A percentile compares a stretch with the other conserved stretches of the same genome.
Evolutionary conservation across 2,888 invertebrate genomes (phyloP).

Genomic region (Drosophila siamana): DNA sequence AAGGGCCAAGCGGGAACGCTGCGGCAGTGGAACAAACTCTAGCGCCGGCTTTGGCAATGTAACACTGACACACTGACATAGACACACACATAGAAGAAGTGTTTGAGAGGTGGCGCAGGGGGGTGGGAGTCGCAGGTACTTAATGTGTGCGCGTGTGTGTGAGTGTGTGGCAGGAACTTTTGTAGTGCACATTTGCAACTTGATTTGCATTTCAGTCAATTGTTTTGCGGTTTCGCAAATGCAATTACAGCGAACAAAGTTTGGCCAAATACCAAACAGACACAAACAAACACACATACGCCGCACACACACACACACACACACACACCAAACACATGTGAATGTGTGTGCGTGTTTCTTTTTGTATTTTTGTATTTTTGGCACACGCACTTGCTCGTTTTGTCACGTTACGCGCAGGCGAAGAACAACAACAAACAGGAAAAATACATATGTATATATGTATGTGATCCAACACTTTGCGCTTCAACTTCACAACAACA

Average conservation of each 20-base stretch:
- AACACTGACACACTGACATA: slow-evolving; percentile 75
- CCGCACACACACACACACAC: slow-evolving; percentile 3
- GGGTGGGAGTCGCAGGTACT: background rate
- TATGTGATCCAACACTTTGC: slow-evolving; percentile 29
- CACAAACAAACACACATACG: slow-evolving; percentile 5
- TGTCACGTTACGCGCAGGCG: slow-evolving; percentile 40
- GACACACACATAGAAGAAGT: slow-evolving; percentile 7
- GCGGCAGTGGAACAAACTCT: slow-evolving; percentile 55
- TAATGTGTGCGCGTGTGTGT: background rate
- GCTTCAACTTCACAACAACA: slow-evolving; percentile 6
- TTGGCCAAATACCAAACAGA: slow-evolving; percentile 8
- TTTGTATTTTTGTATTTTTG: too few species aligned
- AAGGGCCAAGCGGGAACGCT: slow-evolving; percentile 5
- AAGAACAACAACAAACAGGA: background rate
- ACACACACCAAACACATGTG: background rate
- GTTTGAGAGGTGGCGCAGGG: background rate
- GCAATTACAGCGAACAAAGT: slow-evolving; percentile 40
- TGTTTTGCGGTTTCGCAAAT: slow-evolving; percentile 45
- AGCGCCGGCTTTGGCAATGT: slow-evolving; percentile 75
- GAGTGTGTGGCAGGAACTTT: slow-evolving; percentile 32
- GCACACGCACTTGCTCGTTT: slow-evolving; percentile 21
- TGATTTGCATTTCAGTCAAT: slow-evolving; percentile 58
- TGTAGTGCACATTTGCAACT: slow-evolving; percentile 34
- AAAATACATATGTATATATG: too few species aligned
- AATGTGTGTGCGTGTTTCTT: background rate